A percentile compares a stretch with the other conserved stretches of the same genome.
phyloP scores from a whole-genome alignment of 2,888 invertebrate species.

The Torymus auratus region DNA sequence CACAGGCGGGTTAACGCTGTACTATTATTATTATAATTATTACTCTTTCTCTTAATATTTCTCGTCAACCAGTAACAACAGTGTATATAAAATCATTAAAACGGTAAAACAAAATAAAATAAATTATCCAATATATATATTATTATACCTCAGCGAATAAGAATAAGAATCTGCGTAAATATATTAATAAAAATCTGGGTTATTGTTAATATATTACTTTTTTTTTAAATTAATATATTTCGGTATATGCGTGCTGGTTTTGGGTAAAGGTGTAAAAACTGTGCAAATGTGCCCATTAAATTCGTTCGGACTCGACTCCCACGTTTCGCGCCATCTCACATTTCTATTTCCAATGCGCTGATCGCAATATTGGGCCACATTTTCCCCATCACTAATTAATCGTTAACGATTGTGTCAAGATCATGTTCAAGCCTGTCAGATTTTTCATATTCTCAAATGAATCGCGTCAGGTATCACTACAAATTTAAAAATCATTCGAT shows the following conservation, averaged over 20 bases:
- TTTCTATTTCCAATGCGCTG: not conserved
- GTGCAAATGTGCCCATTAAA: constrained; percentile 71
- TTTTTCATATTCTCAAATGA: too few species aligned
- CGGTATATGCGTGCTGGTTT: constrained; percentile 65
- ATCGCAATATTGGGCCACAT: not conserved
- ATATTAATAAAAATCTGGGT: constrained; percentile 74
- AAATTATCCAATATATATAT: constrained; percentile 75
- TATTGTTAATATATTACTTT: constrained; percentile 65
- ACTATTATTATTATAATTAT: constrained; percentile 40
- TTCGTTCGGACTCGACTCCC: constrained; percentile 43
- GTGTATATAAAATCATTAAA: constrained; percentile 75
- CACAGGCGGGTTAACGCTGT: constrained; percentile 54
- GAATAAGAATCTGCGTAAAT: constrained; percentile 73
- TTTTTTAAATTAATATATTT: constrained; percentile 64
- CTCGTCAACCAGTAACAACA: constrained; percentile 73
- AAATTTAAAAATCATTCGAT: too few species aligned
- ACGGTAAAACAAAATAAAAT: constrained; percentile 76
- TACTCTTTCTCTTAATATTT: constrained; percentile 62
- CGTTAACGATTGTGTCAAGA: constrained; percentile 21
- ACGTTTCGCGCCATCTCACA: not conserved
- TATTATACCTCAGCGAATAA: constrained; percentile 65
- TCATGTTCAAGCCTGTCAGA: constrained; percentile 2
- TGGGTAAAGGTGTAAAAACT: constrained; percentile 67
- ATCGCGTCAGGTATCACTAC: too few species aligned
- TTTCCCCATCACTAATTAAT: constrained; percentile 2